phyloP scores from a whole-genome alignment of 2,797 vertebrate genomes.

The Holocentrus rufus region DNA sequence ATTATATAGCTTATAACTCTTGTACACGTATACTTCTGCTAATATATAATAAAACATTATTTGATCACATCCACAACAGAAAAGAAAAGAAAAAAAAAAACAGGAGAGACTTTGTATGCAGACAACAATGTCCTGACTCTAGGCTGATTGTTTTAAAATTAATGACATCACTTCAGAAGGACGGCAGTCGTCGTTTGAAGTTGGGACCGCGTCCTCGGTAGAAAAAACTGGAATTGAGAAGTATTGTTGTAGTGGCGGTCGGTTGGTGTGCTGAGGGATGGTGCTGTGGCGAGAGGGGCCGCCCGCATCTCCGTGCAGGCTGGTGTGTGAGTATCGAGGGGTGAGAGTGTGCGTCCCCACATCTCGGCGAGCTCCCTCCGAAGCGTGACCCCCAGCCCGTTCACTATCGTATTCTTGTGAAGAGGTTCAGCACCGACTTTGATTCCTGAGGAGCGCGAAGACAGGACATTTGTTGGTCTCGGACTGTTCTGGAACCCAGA shows the following conservation, averaged over 20 bases:
- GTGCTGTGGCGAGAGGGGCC: constrained; percentile 31
- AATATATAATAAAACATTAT: constrained; percentile 70
- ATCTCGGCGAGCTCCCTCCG: constrained; percentile 24
- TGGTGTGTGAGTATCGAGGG: constrained; percentile 28
- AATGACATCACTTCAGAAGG: constrained; percentile 58
- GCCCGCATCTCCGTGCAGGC: not conserved
- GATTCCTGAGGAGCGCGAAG: constrained; percentile 78
- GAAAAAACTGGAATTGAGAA: constrained; percentile 55
- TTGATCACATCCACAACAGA: constrained; percentile 72
- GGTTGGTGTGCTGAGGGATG: constrained; percentile 31
- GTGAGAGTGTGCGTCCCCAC: constrained; percentile 40
- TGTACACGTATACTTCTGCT: constrained; percentile 67
- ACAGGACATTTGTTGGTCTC: not conserved
- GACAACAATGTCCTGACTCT: constrained; percentile 55
- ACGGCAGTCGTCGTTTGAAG: constrained; percentile 47
- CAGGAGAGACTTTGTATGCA: constrained; percentile 48
- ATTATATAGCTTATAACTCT: constrained; percentile 67
- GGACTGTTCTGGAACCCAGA: not conserved
- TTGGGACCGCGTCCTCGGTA: constrained; percentile 49
- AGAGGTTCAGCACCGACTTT: constrained; percentile 87
- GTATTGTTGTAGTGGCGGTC: constrained; percentile 18
- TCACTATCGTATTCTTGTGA: constrained; percentile 86
- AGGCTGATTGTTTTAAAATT: constrained; percentile 43
- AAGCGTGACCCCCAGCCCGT: constrained; percentile 21
- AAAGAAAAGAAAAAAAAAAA: constrained; percentile 70